Conservation (phyloP, 1,140 invertebrate genomes). For the Halotydeus destructor region DNA sequence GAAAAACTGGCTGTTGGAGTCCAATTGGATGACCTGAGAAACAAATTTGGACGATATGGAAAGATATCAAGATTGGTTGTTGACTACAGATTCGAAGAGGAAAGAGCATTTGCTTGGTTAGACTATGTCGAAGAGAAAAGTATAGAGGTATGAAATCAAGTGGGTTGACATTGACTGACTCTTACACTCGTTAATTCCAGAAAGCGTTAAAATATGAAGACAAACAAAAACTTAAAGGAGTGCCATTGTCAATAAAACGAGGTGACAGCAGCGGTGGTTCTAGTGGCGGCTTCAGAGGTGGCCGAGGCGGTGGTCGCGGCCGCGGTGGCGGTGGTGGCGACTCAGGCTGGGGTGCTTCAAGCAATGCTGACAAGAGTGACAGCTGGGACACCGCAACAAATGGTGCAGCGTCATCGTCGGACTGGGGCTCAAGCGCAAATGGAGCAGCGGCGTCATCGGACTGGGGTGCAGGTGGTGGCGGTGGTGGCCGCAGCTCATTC, state of each 20-base stretch:
- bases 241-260: background rate
- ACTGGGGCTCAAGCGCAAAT: too few species aligned
- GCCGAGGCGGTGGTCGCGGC: background rate
- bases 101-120: constrained; percentile 1
- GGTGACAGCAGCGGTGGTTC: background rate
- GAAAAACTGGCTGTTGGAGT: background rate
- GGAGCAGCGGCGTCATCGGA: too few species aligned
- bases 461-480: too few species aligned
- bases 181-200: background rate
- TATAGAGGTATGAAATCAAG: background rate
- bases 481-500: too few species aligned
- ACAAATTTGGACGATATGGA: constrained; percentile 6
- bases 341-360: background rate
- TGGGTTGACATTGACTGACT: background rate
- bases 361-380: too few species aligned
- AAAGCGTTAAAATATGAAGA: background rate
- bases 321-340: background rate
- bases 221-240: background rate
- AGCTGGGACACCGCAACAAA: too few species aligned
- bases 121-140: background rate
- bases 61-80: background rate
- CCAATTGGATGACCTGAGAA: background rate
- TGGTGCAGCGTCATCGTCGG: too few species aligned
- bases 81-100: constrained; percentile 3
- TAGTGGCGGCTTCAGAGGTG: background rate